These are phyloP conservation scores for Liparis tanakae DNA, from an alignment of 2,797 vertebrate genomes.

Conservation along the genomic window DNA sequence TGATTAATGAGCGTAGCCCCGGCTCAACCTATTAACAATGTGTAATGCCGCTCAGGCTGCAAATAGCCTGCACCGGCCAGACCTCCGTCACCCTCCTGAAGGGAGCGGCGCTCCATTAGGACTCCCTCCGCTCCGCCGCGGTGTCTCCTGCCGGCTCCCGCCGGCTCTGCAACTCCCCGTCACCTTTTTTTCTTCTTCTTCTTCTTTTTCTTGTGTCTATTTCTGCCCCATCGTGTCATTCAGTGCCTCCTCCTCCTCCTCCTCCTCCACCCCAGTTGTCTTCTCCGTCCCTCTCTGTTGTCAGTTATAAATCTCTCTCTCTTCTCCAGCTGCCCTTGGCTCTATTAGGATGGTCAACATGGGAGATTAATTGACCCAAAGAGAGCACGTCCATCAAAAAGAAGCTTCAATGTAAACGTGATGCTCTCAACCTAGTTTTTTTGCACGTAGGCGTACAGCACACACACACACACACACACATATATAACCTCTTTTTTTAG, in stretches of 20 bases:
- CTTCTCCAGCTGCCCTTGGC: constrained; percentile 59
- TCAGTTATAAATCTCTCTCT: constrained; percentile 40
- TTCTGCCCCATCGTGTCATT: constrained; percentile 48
- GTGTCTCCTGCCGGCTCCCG: constrained; percentile 30
- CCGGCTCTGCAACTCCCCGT: constrained; percentile 29
- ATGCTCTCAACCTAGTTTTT: constrained; percentile 53
- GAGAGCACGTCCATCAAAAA: constrained; percentile 56
- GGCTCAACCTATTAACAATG: constrained; percentile 72
- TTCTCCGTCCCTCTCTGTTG: constrained; percentile 32
- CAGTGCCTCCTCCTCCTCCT: constrained; percentile 7
- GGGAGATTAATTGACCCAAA: constrained; percentile 62
- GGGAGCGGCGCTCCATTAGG: constrained; percentile 69
- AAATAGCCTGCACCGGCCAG: constrained; percentile 68
- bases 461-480: neutral
- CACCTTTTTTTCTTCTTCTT: constrained; percentile 14
- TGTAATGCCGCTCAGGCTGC: constrained; percentile 69
- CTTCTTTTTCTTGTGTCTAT: constrained; percentile 29
- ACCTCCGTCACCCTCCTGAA: constrained; percentile 73
- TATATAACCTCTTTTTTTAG: neutral
- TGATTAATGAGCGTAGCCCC: constrained; percentile 73
- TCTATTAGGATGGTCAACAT: constrained; percentile 60
- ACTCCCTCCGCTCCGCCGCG: constrained; percentile 39
- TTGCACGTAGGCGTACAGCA: neutral
- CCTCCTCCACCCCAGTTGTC: constrained; percentile 22
- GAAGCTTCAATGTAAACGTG: constrained; percentile 4